Evolutionary conservation across 2,113 vertebrate species (phyloP).

Genomic region (Fukomys damarensis): DNA sequence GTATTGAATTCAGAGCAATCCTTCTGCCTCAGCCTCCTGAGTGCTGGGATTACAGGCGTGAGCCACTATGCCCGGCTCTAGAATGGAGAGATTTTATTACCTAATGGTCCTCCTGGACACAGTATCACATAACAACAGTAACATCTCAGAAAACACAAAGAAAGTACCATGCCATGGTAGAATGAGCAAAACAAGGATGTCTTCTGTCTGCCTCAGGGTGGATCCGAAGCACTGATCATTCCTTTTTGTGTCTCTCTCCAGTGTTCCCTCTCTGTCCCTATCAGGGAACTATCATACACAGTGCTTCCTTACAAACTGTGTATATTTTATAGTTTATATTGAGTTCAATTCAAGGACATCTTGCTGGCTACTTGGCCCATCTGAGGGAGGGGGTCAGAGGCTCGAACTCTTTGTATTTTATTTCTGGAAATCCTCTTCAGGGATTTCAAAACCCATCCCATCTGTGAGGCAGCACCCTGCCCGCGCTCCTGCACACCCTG

Average conservation of each 20-base stretch:
- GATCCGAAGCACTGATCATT: neutral
- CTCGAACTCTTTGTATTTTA: slow-evolving; percentile 61
- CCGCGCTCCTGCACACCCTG: slow-evolving; percentile 82
- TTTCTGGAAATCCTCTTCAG: slow-evolving; percentile 81
- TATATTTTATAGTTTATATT: slow-evolving; percentile 63
- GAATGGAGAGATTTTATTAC: neutral
- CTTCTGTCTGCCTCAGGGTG: neutral
- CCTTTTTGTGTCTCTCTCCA: neutral
- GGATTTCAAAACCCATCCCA: slow-evolving; percentile 87
- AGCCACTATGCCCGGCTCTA: too few species aligned
- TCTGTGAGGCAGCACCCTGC: slow-evolving; percentile 84
- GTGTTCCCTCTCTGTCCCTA: slow-evolving; percentile 33
- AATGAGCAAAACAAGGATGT: neutral
- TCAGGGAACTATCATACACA: slow-evolving; percentile 50
- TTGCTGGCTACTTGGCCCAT: slow-evolving; percentile 50
- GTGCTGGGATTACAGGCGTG: too few species aligned
- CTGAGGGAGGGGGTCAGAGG: neutral
- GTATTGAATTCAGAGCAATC: too few species aligned
- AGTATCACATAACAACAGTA: neutral
- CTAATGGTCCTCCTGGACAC: neutral
- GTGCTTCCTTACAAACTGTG: slow-evolving; percentile 62
- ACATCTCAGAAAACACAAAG: neutral
- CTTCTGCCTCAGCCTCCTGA: too few species aligned
- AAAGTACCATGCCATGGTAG: neutral
- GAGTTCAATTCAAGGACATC: slow-evolving; percentile 78